These are phyloP conservation scores for Excalfactoria chinensis DNA, from an alignment of 2,113 vertebrate species.

Conservation along the genomic window DNA sequence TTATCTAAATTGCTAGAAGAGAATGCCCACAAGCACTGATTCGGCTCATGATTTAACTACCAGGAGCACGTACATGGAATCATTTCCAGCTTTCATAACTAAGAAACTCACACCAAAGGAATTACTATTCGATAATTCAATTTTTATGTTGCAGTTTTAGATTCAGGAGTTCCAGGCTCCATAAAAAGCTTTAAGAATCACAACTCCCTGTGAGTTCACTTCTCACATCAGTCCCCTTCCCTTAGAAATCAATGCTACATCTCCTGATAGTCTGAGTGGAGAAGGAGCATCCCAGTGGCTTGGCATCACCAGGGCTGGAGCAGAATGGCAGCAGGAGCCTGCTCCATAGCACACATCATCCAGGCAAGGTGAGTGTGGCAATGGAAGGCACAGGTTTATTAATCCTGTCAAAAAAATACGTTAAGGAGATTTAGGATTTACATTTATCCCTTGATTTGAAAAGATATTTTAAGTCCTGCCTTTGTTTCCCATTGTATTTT, in stretches of 20 bases:
- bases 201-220: background rate
- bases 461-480: slow-evolving; percentile 13
- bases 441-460: slow-evolving; percentile 13
- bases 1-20: background rate
- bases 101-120: background rate
- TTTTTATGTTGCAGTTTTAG: background rate
- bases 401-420: background rate
- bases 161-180: background rate
- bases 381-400: background rate
- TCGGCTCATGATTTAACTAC: background rate
- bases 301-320: background rate
- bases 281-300: background rate
- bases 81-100: background rate
- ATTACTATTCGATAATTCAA: background rate
- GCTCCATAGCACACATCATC: background rate
- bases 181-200: background rate
- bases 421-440: slow-evolving; percentile 48
- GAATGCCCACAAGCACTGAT: background rate
- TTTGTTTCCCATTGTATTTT: slow-evolving; percentile 22
- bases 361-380: background rate
- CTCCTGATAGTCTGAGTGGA: accelerated
- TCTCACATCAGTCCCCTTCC: background rate
- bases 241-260: background rate
- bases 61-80: background rate
- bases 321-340: background rate